phyloP scores from a whole-genome alignment of 2,888 invertebrate species.

The Eutolmus rufibarbis region DNA sequence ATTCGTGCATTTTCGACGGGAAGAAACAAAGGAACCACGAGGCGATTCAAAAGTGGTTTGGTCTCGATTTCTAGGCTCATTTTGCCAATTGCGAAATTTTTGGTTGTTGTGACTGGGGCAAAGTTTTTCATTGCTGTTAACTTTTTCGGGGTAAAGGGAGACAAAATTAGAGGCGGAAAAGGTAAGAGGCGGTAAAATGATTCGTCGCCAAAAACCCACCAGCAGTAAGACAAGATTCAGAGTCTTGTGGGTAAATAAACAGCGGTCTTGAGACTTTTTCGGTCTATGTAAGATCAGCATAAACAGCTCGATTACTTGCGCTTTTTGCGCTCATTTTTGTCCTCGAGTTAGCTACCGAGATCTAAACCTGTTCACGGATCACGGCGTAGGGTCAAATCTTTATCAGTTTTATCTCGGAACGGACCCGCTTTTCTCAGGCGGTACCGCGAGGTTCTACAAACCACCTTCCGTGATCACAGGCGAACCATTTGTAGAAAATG shows the following conservation, averaged over 20 bases:
- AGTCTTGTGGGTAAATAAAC: neutral
- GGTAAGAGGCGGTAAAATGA: neutral
- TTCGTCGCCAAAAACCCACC: neutral
- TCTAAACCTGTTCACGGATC: slow-evolving; percentile 14
- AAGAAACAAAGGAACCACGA: slow-evolving; percentile 14
- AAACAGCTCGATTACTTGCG: neutral
- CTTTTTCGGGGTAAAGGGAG: neutral
- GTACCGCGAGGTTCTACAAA: neutral
- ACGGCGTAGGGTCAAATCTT: neutral
- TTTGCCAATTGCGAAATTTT: slow-evolving; percentile 11
- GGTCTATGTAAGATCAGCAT: neutral
- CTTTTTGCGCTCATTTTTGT: slow-evolving; percentile 3
- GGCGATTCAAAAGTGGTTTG: neutral
- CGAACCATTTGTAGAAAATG: neutral
- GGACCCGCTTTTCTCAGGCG: neutral
- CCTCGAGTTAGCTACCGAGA: neutral
- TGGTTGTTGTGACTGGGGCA: neutral
- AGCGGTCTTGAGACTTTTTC: neutral
- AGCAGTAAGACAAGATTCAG: neutral
- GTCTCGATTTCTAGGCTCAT: neutral
- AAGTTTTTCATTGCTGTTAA: neutral
- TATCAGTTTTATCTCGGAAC: neutral
- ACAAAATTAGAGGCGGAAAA: neutral
- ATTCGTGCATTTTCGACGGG: neutral
- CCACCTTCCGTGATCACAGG: neutral